Percentiles rank a stretch among this genome's conserved stretches.
Conservation (phyloP, 2,888 invertebrate species). For the Unio delphinus region DNA sequence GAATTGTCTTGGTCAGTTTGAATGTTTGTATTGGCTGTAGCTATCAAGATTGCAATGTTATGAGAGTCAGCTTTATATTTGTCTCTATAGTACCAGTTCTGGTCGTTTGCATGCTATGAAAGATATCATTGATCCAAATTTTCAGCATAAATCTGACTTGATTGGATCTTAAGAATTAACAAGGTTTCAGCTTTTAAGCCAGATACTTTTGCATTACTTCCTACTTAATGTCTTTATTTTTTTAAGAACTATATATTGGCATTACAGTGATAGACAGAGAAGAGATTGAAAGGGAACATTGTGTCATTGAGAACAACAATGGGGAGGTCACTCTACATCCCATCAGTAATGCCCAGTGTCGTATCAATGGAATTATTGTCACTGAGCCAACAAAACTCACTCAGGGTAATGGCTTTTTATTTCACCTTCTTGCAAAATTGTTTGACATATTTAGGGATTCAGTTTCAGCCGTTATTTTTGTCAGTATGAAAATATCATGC, state of each 20-base stretch:
- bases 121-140: too few species aligned
- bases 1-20: too few species aligned
- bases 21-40: too few species aligned
- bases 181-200: too few species aligned
- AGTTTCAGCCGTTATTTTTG: background rate
- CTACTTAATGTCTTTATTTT: background rate
- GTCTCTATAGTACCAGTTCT: too few species aligned
- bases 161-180: background rate
- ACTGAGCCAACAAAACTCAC: slow-evolving; percentile 55
- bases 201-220: background rate
- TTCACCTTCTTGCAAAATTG: background rate
- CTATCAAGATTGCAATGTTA: too few species aligned
- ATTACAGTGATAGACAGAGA: slow-evolving; percentile 71
- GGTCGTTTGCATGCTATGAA: too few species aligned
- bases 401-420: slow-evolving; percentile 48
- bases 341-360: slow-evolving; percentile 51
- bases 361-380: slow-evolving; percentile 58
- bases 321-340: slow-evolving; percentile 57
- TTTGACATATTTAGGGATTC: background rate
- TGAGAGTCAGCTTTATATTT: too few species aligned
- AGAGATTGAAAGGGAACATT: slow-evolving; percentile 61
- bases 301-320: slow-evolving; percentile 53
- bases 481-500: too few species aligned
- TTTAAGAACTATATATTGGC: too few species aligned
- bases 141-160: too few species aligned